Conservation (phyloP, 2,888 invertebrate species). For the Pinctada fucata region DNA sequence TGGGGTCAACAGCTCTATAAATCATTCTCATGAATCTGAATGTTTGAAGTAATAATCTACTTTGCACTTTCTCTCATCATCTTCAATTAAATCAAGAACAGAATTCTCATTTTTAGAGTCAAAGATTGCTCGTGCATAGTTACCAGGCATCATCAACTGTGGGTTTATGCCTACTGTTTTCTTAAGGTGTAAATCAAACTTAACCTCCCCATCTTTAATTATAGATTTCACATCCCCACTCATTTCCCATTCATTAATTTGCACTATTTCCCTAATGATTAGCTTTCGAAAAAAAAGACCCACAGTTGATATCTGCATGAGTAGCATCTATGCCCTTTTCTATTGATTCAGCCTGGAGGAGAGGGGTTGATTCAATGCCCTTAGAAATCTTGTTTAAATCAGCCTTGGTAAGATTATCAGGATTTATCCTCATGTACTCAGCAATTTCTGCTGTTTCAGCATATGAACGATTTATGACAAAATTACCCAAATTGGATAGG, state of each 20-base stretch:
- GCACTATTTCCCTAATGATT: neutral
- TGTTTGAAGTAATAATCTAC: neutral
- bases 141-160: conserved; percentile 12
- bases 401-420: conserved; percentile 10
- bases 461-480: neutral
- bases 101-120: conserved; percentile 12
- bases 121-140: conserved; percentile 3
- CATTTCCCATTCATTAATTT: neutral
- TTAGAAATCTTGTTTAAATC: conserved; percentile 8
- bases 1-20: conserved; percentile 22
- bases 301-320: conserved; percentile 19
- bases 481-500: conserved; percentile 14
- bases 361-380: conserved; percentile 7
- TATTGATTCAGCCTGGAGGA: neutral
- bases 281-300: neutral
- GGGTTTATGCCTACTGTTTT: neutral
- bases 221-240: neutral
- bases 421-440: conserved; percentile 5
- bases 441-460: neutral
- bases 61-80: conserved; percentile 5
- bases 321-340: conserved; percentile 7
- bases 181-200: neutral
- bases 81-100: neutral
- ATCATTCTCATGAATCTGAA: conserved; percentile 11
- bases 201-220: neutral